Conservation (phyloP, 2,888 invertebrate species). For the Melanophora roralis region DNA sequence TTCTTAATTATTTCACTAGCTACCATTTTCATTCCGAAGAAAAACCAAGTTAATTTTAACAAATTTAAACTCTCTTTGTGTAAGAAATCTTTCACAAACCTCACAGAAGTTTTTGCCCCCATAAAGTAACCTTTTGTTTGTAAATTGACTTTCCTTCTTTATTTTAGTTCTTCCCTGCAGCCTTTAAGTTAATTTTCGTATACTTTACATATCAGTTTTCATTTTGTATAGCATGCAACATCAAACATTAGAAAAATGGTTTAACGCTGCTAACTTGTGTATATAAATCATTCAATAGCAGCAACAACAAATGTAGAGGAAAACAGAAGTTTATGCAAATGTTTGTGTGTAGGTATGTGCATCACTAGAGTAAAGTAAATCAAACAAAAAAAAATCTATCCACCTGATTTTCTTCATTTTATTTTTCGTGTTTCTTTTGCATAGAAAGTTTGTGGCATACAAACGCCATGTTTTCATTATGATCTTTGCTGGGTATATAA, state of each 20-base stretch:
- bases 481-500: conserved; percentile 37
- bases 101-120: too few relatives aligned
- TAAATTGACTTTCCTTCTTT: conserved; percentile 19
- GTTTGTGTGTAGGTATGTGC: conserved; percentile 25
- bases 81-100: too few relatives aligned
- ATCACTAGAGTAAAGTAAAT: conserved; percentile 39
- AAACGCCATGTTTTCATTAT: conserved; percentile 58
- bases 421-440: conserved; percentile 15
- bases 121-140: too few relatives aligned
- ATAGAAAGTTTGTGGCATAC: conserved; percentile 26
- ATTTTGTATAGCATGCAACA: conserved; percentile 56
- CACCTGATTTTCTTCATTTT: conserved; percentile 15
- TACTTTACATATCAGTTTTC: conserved; percentile 49
- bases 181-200: conserved; percentile 43
- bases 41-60: too few relatives aligned
- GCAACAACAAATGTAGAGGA: neutral
- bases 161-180: neutral
- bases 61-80: too few relatives aligned
- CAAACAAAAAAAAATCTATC: conserved; percentile 26
- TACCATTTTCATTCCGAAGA: too few relatives aligned
- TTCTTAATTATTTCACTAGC: too few relatives aligned
- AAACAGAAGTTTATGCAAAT: conserved; percentile 50
- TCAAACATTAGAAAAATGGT: conserved; percentile 59
- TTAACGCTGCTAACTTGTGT: conserved; percentile 59
- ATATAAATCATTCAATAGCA: conserved; percentile 57